Evolutionary conservation across 1,140 invertebrate genomes (phyloP).

Genomic region (Camponotus floridanus): DNA sequence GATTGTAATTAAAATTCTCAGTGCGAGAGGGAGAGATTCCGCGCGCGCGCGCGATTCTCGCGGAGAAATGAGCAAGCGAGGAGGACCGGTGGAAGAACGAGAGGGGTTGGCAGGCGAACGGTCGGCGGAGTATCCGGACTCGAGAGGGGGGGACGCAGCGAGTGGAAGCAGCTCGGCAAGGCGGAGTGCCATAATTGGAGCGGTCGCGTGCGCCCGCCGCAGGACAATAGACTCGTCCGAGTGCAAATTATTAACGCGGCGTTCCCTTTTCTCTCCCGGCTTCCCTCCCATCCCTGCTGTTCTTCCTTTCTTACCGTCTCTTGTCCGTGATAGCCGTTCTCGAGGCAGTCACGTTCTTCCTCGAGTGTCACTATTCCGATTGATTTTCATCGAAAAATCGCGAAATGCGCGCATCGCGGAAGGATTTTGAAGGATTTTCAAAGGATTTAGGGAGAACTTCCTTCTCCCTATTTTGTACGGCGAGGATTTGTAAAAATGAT

Average conservation of each 20-base stretch:
- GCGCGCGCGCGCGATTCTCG: conserved; percentile 39
- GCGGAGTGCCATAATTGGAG: conserved; percentile 84
- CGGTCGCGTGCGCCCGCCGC: conserved; percentile 82
- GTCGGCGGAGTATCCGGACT: conserved; percentile 45
- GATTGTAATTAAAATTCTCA: conserved; percentile 85
- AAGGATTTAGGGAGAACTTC: background rate
- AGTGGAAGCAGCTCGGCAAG: conserved; percentile 69
- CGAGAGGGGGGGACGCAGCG: conserved; percentile 41
- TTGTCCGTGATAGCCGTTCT: background rate
- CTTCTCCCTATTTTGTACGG: background rate
- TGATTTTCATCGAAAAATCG: conserved; percentile 10
- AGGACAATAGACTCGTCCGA: conserved; percentile 84
- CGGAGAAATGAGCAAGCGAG: conserved; percentile 73
- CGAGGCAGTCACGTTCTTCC: conserved; percentile 25
- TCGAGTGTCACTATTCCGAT: background rate
- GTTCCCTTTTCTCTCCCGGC: conserved; percentile 47
- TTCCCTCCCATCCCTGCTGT: too few species aligned
- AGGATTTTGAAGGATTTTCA: background rate
- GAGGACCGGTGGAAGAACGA: conserved; percentile 44
- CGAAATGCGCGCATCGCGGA: too few species aligned
- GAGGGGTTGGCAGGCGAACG: conserved; percentile 47
- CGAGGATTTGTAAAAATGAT: background rate
- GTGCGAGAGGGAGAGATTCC: conserved; percentile 75
- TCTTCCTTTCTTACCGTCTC: conserved; percentile 62
- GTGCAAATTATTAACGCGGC: conserved; percentile 85